These are phyloP conservation scores for Otus sunia DNA, from an alignment of 2,113 vertebrate genomes.

Conservation along the genomic window DNA sequence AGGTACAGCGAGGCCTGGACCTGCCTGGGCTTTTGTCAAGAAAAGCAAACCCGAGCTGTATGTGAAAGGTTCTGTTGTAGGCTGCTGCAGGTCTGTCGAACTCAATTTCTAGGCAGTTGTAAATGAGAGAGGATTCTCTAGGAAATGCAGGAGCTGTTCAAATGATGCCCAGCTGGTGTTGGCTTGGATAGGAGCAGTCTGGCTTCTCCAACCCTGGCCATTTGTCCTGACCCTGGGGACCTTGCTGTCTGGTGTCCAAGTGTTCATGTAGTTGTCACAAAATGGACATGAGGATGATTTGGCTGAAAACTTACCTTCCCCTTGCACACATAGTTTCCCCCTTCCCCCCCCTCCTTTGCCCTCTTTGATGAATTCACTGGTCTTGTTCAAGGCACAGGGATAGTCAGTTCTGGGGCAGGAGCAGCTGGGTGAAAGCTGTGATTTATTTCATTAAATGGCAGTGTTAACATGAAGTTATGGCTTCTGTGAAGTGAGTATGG, in stretches of 20 bases:
- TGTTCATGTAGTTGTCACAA: rapidly evolving
- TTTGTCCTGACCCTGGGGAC: neutral
- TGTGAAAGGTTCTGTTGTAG: neutral
- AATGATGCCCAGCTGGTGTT: neutral
- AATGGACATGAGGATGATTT: neutral
- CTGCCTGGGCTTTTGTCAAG: neutral
- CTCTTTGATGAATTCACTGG: neutral
- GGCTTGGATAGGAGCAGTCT: neutral
- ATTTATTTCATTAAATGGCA: neutral
- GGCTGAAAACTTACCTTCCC: neutral
- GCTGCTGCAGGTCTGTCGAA: neutral
- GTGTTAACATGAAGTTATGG: neutral
- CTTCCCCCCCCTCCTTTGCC: too few species aligned
- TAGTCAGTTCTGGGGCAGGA: neutral
- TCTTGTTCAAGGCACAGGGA: neutral
- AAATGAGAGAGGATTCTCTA: neutral
- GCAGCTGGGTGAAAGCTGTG: neutral
- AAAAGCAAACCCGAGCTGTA: neutral
- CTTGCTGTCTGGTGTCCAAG: neutral
- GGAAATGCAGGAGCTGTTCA: neutral
- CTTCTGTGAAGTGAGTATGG: neutral
- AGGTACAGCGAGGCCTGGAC: neutral
- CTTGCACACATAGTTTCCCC: rapidly evolving
- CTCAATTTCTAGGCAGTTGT: neutral
- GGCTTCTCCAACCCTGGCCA: neutral